These are phyloP conservation scores for Bombus waltoni DNA, from an alignment of 1,140 invertebrate species.

Conservation along the genomic window DNA sequence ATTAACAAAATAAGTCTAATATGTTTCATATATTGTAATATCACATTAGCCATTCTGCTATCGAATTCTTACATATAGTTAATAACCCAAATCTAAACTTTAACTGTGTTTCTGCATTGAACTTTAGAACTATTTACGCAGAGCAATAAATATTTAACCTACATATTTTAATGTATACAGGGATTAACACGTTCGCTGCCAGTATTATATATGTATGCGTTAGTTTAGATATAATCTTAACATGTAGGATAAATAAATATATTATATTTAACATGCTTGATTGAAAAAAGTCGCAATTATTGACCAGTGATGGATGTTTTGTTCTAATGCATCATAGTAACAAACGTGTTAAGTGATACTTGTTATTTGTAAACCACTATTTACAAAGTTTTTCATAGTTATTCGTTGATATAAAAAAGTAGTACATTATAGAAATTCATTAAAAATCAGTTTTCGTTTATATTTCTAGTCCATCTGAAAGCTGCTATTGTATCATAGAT, in stretches of 20 bases:
- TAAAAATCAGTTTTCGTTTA: conserved; percentile 62
- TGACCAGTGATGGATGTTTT: not conserved
- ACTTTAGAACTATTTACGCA: conserved; percentile 7
- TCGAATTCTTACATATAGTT: not conserved
- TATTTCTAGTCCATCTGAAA: conserved; percentile 76
- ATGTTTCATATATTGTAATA: conserved; percentile 33
- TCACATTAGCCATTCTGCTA: conserved; percentile 33
- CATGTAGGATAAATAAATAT: not conserved
- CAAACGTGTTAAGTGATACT: conserved; percentile 1
- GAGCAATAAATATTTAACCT: not conserved
- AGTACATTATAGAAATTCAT: conserved; percentile 26
- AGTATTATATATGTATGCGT: not conserved
- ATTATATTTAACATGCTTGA: not conserved
- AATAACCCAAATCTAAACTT: conserved; percentile 14
- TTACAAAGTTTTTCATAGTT: conserved; percentile 32
- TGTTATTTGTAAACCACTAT: conserved; percentile 22
- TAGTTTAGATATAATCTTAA: too few species aligned
- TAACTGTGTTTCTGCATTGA: not conserved
- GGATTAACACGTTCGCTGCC: not conserved
- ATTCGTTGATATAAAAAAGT: conserved; percentile 41
- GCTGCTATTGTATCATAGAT: conserved; percentile 75
- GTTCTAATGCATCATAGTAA: not conserved
- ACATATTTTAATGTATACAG: not conserved
- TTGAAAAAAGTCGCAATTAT: not conserved
- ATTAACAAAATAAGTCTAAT: conserved; percentile 45